Percentiles rank a stretch among this genome's conserved stretches.
phyloP scores from a whole-genome alignment of 2,888 invertebrate species.

The Acholoe squamosa region DNA sequence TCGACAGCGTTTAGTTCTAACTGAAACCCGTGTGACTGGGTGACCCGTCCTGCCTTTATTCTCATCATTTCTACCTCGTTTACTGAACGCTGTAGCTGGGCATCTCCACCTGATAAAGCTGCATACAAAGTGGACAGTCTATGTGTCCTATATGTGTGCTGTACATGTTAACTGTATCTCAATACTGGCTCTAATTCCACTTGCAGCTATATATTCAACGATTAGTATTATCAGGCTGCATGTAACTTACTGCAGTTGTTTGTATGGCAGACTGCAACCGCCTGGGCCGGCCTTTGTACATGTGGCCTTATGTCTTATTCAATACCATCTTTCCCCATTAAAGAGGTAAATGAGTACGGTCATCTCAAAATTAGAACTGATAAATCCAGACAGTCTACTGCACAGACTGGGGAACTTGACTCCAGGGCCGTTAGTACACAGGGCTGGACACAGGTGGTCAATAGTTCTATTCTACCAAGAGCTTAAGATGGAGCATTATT shows the following conservation, averaged over 20 bases:
- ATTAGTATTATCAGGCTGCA: background rate
- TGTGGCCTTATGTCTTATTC: too few species aligned
- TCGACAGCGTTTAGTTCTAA: too few species aligned
- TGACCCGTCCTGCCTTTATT: constrained; percentile 9
- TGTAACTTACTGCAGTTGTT: background rate
- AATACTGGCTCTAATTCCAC: background rate
- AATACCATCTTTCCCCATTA: too few species aligned
- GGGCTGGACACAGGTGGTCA: too few species aligned
- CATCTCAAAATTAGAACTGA: too few species aligned
- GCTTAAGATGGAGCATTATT: too few species aligned
- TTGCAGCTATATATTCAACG: constrained; percentile 28
- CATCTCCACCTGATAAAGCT: background rate
- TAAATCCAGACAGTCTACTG: too few species aligned
- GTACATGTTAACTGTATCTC: background rate
- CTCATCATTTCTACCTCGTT: constrained; percentile 33
- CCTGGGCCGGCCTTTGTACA: background rate
- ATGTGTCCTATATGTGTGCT: background rate
- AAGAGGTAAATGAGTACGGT: too few species aligned
- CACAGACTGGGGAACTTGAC: too few species aligned
- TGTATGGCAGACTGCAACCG: background rate
- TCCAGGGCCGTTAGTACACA: too few species aligned
- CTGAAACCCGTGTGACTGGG: background rate
- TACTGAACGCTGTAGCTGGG: background rate
- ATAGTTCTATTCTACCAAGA: too few species aligned
- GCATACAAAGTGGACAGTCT: background rate